These are phyloP conservation scores for Hydrocynus forskahlii DNA, from an alignment of 2,797 vertebrate species.

Conservation along the genomic window DNA sequence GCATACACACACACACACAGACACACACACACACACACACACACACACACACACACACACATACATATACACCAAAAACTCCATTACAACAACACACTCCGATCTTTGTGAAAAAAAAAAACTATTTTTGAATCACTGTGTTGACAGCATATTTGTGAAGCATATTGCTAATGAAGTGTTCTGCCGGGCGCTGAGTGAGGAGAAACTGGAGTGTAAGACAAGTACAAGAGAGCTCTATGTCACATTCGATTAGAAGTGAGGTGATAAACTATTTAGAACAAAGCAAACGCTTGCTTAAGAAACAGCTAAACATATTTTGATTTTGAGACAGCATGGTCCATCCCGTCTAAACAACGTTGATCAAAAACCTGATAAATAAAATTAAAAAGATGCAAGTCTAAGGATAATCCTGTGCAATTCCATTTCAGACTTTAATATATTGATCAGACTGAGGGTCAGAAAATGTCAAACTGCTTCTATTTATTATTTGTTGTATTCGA, in stretches of 20 bases:
- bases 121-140: constrained; percentile 53
- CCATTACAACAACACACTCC: constrained; percentile 61
- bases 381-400: not conserved
- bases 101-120: constrained; percentile 47
- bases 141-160: constrained; percentile 54
- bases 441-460: too few relatives aligned
- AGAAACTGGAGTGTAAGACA: constrained; percentile 48
- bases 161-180: constrained; percentile 54
- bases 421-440: not conserved
- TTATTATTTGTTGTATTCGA: too few relatives aligned
- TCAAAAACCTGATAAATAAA: constrained; percentile 3
- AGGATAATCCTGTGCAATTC: constrained; percentile 1
- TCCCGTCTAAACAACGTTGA: not conserved
- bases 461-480: too few relatives aligned
- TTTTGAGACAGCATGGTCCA: not conserved
- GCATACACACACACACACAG: not conserved
- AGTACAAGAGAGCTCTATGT: constrained; percentile 26
- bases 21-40: not conserved
- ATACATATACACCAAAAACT: constrained; percentile 37
- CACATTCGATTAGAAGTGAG: constrained; percentile 51
- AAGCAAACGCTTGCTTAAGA: constrained; percentile 10
- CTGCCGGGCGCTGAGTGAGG: constrained; percentile 34
- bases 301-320: not conserved
- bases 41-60: constrained; percentile 9
- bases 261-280: constrained; percentile 42